A percentile compares a stretch with the other conserved stretches of the same genome.
phyloP scores from a whole-genome alignment of 2,888 invertebrate species.

The Euplexia lucipara region DNA sequence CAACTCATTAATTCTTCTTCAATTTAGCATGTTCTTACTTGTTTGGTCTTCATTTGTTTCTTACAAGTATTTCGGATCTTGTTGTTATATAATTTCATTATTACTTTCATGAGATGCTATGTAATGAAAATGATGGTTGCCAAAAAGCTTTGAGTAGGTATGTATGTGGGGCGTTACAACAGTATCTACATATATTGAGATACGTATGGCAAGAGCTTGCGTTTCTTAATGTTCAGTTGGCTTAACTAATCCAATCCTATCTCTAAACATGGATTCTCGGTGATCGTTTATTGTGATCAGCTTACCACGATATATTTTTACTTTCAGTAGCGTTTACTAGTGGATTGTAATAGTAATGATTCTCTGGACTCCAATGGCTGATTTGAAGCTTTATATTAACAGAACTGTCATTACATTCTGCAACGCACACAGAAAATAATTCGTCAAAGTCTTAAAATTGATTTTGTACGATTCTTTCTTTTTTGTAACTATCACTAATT shows the following conservation, averaged over 20 bases:
- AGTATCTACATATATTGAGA: too few relatives aligned
- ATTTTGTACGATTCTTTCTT: neutral
- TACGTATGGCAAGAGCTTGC: too few relatives aligned
- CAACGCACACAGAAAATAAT: neutral
- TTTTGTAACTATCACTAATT: constrained; percentile 18
- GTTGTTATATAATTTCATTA: too few relatives aligned
- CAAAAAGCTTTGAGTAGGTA: too few relatives aligned
- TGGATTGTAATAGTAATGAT: neutral
- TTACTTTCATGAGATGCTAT: too few relatives aligned
- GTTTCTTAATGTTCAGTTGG: too few relatives aligned
- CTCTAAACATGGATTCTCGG: neutral
- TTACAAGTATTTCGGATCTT: neutral
- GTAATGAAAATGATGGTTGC: too few relatives aligned
- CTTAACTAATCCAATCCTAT: too few relatives aligned
- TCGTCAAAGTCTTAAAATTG: neutral
- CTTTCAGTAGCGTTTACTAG: neutral
- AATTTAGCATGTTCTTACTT: neutral
- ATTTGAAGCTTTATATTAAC: neutral
- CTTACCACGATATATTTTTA: neutral
- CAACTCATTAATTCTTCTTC: too few relatives aligned
- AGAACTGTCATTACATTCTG: neutral
- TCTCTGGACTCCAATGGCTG: neutral
- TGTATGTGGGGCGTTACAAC: too few relatives aligned
- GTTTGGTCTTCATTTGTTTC: neutral
- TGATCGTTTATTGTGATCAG: constrained; percentile 1